Base-by-base conservation (phyloP, 37 sponge, comb jelly and placozoan genomes). In the Geodia barretti region DNA sequence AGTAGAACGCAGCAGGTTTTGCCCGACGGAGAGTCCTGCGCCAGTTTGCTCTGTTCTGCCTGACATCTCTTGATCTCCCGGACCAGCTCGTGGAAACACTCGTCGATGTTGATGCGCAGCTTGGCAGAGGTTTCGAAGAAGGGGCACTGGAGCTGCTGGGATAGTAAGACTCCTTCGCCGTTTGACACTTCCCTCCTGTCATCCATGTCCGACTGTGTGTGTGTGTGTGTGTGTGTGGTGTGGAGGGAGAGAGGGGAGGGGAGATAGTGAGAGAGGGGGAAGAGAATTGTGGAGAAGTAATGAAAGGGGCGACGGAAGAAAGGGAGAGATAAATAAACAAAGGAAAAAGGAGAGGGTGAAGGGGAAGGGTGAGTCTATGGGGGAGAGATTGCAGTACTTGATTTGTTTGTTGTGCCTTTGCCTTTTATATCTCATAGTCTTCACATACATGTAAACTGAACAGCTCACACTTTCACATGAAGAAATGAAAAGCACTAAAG, bases 111-210 rank as follows among this genome's bases (percentile, higher is more conserved):
- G 11, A 74, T 33, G 20, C 93, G 85, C 36, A 85, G 36, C 36
- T 82, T 82, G 2, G 93, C 93, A 4, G 93, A 93, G 29, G 93
- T 93, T 61, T 93, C 93, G 69, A 82, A 88, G 80, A 88, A 93
- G 0, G 93, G 90, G 75, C 93, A 93, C 60, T 93, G 70, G 32
- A 84, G 85, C 30, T 26, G 59, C 41, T 80, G 64, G 8, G 92
- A 88, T 64, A 92, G 47, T 65, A 88, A 37, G 26, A 88, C 89
- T 3, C 89, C 92, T 34, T 92, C 92, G 11, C 89, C 89, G 67
- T 71, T 61, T 1, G 81, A 80, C 34, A 92, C 89, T 61, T 88
- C 92, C 35, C 92, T 33, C 73, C 84, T 82, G 70, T 86, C 91
- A 40, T 74, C 79, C 39, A 81, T 86, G 74, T 91, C 91, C 72